Conservation (phyloP, 2,113 vertebrate genomes). For the Cyanoderma ruficeps region DNA sequence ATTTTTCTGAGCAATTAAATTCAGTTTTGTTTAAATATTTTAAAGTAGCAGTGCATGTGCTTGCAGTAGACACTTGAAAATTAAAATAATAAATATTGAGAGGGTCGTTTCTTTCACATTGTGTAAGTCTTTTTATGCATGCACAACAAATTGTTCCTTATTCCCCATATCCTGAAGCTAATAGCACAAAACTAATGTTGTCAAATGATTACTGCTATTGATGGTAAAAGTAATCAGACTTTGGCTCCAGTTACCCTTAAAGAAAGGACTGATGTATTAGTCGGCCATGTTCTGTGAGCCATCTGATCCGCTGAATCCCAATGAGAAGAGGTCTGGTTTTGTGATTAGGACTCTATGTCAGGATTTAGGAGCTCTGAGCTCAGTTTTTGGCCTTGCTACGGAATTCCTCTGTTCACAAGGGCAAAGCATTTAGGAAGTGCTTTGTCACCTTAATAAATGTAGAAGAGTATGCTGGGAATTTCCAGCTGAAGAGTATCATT, state of each 20-base stretch:
- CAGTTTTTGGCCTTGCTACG: constrained; percentile 17
- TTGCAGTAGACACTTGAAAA: constrained; percentile 27
- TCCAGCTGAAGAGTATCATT: not conserved
- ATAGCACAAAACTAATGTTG: constrained; percentile 49
- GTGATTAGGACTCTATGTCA: not conserved
- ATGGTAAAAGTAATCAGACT: constrained; percentile 48
- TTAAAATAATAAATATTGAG: constrained; percentile 58
- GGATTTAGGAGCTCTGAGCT: constrained; percentile 4
- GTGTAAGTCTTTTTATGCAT: not conserved
- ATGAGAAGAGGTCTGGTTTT: constrained; percentile 24
- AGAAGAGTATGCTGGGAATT: not conserved
- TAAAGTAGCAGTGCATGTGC: constrained; percentile 14
- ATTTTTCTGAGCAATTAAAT: constrained; percentile 46
- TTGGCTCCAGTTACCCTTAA: constrained; percentile 19
- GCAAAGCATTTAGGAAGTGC: constrained; percentile 34
- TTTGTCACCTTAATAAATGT: constrained; percentile 46
- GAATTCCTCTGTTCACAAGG: constrained; percentile 8
- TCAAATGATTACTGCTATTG: constrained; percentile 31
- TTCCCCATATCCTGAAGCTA: constrained; percentile 30
- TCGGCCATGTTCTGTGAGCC: not conserved
- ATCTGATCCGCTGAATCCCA: not conserved
- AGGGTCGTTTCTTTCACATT: constrained; percentile 37
- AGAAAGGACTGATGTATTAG: constrained; percentile 1
- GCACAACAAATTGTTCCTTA: constrained; percentile 13
- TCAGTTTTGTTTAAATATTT: constrained; percentile 17